Evolutionary conservation across 1,140 invertebrate species (phyloP), one percentile per base, ranked within the genome.

Genomic region (Penaeus japonicus): DNA sequence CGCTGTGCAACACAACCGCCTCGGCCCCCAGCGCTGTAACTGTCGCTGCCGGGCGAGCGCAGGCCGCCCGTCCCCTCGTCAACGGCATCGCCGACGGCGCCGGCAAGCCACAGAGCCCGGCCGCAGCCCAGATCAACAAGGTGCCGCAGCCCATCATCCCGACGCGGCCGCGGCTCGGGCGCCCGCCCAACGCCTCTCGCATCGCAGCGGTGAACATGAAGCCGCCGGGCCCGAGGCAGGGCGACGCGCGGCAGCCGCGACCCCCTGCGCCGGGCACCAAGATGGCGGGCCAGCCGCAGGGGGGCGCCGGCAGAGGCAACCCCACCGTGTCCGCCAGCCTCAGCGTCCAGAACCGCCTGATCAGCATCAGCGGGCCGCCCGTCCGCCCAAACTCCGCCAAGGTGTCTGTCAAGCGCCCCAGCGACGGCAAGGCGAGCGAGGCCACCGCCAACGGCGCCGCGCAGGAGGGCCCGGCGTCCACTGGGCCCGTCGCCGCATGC

Each of bases 121-220:
- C 32, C 10, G 80, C 4, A 24, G 53, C 80, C 22, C 55, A 47
- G 20, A 20, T 20, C 2, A 79, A 86, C 54, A 83, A 82, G 53
- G 78, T 87, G 79, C 77, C 65, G 27, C 84, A 78, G 17, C 84
- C 89, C 59, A 85, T 87, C 78, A 86, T 88, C 30, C 87, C 89
- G 12, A 84, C 88, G 30, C 57, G 84, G 7, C 81, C 88, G 17
- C 82, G 83, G 24, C 81, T 89, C n/a, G 87, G 83, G 18, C 82
- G 88, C 4, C 84, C 88, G 7, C 73, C 90, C 22, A 89, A 89
- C 32, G 75, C 90, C 5, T 82, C 87, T 12, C 84, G 88, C 4
- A 89, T 89, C 20, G 35, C 39, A 22, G 84, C 84, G 12, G 84
- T 47, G 10, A 85, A 55, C 73, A 54, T 59, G 75, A 90, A 77